Evolutionary conservation across 2,113 vertebrate species (phyloP), one percentile per base, ranked within the genome.

Genomic region (Seriola quinqueradiata): DNA sequence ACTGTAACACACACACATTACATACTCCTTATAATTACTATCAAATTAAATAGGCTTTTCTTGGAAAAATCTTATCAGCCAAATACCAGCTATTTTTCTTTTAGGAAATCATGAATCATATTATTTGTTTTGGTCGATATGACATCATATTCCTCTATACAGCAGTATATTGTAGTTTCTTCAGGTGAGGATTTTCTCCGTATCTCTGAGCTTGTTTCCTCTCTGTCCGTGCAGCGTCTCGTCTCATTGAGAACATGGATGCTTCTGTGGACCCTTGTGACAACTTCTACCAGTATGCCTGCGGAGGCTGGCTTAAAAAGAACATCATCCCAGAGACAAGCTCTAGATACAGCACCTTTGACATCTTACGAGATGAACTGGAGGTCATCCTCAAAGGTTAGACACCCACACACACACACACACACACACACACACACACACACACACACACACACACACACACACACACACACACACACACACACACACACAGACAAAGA

Each of bases 331-430:
- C 98, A 0, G 98, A 99, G 87, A 98, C 96, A 93, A 97, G 95
- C 89, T 97, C 97, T 46, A 95, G 96, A 90, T 97, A 99, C 75
- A 97, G 97, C 92, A 99, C 97, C 84, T 99, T 99, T 85, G 97
- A 97, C 93, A 97, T 99, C 92, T 92, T 99, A 87, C 94, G 97
- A 89, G 97, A 98, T 11, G 95, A 98, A 70, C 92, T 99, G 69
- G 97, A 98, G 92, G 96, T 98, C 61, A 87, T 99, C 89, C 87
- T 99, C 70, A 99, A 99, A 98, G 98, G 98, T 99, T 66, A 79
- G 83, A 72, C 32, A 32, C 42, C 77, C 54, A 75, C 65, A 59
- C 73, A n/a, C 54, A 42, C 8, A 54, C 3, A 19, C 10, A 13
- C 32, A 63, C 58, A 11, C 19, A 17, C 32, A 32, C 48, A n/a